Evolutionary conservation across 2,113 vertebrate genomes (phyloP).

Genomic region (Pomatostomus ruficeps): DNA sequence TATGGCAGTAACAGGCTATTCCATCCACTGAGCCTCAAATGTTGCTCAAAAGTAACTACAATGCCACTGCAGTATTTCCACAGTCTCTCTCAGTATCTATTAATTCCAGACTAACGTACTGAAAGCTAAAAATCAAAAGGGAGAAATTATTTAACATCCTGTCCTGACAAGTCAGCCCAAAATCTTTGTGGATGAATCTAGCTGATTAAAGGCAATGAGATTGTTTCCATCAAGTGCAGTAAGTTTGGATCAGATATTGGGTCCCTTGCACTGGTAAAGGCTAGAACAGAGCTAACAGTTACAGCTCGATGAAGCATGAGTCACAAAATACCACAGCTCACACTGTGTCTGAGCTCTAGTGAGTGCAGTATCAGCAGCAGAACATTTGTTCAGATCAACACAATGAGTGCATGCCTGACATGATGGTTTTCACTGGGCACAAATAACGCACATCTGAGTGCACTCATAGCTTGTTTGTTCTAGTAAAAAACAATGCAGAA

Average conservation of each 20-base stretch:
- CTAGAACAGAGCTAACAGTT: neutral
- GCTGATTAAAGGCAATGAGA: neutral
- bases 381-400: neutral
- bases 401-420: neutral
- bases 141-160: neutral
- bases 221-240: neutral
- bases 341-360: neutral
- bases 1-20: neutral
- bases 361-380: neutral
- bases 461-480: neutral
- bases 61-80: neutral
- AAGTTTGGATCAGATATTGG: neutral
- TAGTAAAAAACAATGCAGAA: neutral
- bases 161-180: neutral
- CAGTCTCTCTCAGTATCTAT: neutral
- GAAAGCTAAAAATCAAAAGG: neutral
- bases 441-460: neutral
- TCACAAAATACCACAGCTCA: constrained; percentile 7
- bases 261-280: neutral
- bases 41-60: neutral
- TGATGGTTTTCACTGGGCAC: neutral
- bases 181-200: neutral
- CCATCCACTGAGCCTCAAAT: neutral
- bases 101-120: neutral
- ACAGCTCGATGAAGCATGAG: neutral